Percentiles rank a stretch among this genome's conserved stretches.
phyloP scores from a whole-genome alignment of 2,888 invertebrate species.

The Epistrophe eligans region DNA sequence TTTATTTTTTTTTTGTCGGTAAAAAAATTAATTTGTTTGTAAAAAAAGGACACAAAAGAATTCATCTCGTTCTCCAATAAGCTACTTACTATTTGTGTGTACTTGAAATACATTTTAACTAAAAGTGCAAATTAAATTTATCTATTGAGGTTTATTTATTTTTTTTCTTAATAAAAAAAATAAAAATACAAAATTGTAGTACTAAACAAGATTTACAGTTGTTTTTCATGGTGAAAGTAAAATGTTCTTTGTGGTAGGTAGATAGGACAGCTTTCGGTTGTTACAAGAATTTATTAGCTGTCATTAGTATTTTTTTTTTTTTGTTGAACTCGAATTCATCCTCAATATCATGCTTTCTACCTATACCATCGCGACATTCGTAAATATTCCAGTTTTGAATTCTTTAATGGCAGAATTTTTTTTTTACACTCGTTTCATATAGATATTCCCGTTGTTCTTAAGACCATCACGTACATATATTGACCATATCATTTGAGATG shows the following conservation, averaged over 20 bases:
- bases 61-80: conserved; percentile 26
- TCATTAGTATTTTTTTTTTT: conserved; percentile 46
- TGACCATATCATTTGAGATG: conserved; percentile 12
- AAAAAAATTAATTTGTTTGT: conserved; percentile 21
- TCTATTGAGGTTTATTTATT: conserved; percentile 54
- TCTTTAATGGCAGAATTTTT: background rate
- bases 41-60: conserved; percentile 47
- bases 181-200: conserved; percentile 60
- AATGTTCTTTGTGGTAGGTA: conserved; percentile 50
- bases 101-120: conserved; percentile 54
- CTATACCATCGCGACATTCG: conserved; percentile 53
- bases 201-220: conserved; percentile 69
- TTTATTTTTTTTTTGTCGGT: conserved; percentile 36
- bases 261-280: conserved; percentile 56
- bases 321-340: conserved; percentile 26
- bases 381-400: conserved; percentile 28
- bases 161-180: conserved; percentile 34
- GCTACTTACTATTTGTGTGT: background rate
- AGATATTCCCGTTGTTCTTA: background rate
- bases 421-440: background rate
- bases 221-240: conserved; percentile 65
- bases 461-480: background rate
- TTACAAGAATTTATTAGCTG: conserved; percentile 59
- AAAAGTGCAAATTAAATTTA: conserved; percentile 44
- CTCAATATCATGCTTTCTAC: conserved; percentile 47